phyloP scores from a whole-genome alignment of 2,797 vertebrate genomes.

The Leptodactylus fallax region DNA sequence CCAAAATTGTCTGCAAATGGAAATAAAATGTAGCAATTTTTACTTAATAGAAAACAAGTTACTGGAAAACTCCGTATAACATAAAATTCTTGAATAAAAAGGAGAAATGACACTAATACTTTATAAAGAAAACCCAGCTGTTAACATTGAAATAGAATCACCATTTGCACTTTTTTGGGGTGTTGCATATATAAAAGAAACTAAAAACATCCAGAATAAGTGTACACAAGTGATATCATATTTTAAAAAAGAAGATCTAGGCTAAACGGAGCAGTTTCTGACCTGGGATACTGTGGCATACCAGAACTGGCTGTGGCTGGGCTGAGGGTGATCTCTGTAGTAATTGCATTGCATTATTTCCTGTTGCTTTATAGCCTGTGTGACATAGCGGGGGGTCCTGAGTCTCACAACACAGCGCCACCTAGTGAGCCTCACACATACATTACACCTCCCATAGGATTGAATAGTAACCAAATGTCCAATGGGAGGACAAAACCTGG shows the following conservation, averaged over 20 bases:
- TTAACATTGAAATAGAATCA: background rate
- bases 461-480: too few species aligned
- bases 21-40: constrained; percentile 44
- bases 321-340: too few species aligned
- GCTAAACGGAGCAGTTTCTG: background rate
- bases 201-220: background rate
- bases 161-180: background rate
- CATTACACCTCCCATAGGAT: too few species aligned
- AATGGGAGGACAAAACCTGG: too few species aligned
- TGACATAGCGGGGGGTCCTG: too few species aligned
- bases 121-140: background rate
- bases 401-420: too few species aligned
- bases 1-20: constrained; percentile 49
- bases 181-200: background rate
- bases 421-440: too few species aligned
- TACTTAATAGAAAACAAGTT: constrained; percentile 30
- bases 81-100: constrained; percentile 25
- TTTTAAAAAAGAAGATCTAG: background rate
- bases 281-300: too few species aligned
- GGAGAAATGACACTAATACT: constrained; percentile 11
- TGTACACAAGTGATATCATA: background rate
- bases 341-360: too few species aligned
- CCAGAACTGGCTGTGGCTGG: too few species aligned
- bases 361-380: too few species aligned
- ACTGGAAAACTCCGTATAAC: background rate